Evolutionary conservation across 2,113 vertebrate species (phyloP).

Genomic region (Arvicanthis niloticus): DNA sequence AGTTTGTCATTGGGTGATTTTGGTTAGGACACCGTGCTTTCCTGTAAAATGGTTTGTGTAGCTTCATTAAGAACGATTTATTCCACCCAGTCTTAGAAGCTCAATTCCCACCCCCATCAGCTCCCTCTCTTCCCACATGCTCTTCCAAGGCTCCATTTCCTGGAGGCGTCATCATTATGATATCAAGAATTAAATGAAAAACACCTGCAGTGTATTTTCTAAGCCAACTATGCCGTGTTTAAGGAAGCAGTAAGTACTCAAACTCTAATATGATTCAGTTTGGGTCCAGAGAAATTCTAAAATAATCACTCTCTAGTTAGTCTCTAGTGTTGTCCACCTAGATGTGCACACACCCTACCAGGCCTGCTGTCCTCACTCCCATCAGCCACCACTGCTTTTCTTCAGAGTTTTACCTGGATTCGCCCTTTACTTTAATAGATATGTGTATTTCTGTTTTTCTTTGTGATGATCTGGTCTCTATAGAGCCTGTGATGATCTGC

Average conservation of each 20-base stretch:
- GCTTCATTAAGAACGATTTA: background rate
- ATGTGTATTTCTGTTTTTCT: background rate
- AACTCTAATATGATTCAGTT: too few species aligned
- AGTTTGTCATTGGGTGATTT: background rate
- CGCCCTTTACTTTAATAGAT: rapidly evolving
- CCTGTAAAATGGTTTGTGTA: background rate
- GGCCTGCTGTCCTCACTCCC: rapidly evolving
- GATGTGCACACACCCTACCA: too few species aligned
- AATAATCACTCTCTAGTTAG: rapidly evolving
- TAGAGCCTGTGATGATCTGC: background rate
- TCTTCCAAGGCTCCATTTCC: too few species aligned
- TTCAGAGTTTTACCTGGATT: rapidly evolving
- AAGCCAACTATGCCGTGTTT: background rate
- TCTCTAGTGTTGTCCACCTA: rapidly evolving
- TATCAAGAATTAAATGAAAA: background rate
- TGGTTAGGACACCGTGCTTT: too few species aligned
- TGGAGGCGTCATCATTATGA: too few species aligned
- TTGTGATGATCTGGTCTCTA: background rate
- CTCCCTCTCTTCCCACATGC: background rate
- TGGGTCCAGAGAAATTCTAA: background rate
- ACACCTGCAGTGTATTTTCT: background rate
- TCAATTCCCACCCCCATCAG: too few species aligned
- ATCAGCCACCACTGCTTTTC: too few species aligned
- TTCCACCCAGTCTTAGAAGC: background rate
- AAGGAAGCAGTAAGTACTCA: background rate